phyloP scores from a whole-genome alignment of 2,113 vertebrate genomes.

The Chloebia gouldiae region DNA sequence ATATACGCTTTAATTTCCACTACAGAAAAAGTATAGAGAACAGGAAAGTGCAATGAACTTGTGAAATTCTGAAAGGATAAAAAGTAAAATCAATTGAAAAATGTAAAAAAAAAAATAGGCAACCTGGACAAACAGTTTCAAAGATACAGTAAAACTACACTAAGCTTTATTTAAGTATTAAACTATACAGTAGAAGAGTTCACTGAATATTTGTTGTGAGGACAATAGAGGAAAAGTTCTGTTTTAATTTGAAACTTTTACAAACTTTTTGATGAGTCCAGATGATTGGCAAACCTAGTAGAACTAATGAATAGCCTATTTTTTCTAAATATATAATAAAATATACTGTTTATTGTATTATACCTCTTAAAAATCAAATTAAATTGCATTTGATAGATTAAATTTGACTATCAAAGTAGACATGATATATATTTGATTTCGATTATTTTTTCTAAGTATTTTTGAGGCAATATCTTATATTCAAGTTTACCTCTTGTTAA shows the following conservation, averaged over 20 bases:
- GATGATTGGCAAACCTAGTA: too few species aligned
- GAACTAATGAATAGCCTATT: background rate
- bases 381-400: background rate
- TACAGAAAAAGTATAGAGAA: background rate
- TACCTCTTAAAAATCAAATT: background rate
- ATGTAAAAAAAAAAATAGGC: background rate
- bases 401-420: background rate
- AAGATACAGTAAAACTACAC: background rate
- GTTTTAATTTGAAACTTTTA: background rate
- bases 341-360: background rate
- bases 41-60: background rate
- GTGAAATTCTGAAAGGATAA: background rate
- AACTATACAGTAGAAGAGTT: background rate
- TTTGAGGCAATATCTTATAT: background rate
- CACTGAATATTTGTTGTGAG: background rate
- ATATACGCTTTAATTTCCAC: background rate
- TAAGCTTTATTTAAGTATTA: background rate
- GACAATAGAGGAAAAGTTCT: background rate
- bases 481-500: background rate
- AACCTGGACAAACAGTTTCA: background rate
- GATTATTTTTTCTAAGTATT: background rate
- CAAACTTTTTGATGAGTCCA: background rate
- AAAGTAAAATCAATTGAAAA: background rate
- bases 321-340: background rate
- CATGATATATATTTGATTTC: background rate